Percentiles rank a stretch among this genome's conserved stretches.
These are phyloP conservation scores for Neodiprion pinetum DNA, from an alignment of 1,140 invertebrate species.

Conservation along the genomic window DNA sequence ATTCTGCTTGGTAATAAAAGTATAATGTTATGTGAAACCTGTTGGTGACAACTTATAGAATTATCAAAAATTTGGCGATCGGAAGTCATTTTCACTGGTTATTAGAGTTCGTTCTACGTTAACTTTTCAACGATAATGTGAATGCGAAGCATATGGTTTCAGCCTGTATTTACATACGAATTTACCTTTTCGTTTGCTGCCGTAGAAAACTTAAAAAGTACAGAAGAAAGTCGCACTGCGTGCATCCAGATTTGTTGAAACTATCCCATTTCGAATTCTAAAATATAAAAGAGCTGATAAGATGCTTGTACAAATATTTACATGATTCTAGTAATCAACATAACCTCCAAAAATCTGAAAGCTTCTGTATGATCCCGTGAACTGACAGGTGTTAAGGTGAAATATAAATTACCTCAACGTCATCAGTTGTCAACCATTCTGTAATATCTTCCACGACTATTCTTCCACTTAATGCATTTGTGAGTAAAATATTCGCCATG, in stretches of 20 bases:
- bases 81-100: background rate
- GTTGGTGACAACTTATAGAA: background rate
- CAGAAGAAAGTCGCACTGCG: constrained; percentile 30
- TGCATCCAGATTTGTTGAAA: constrained; percentile 16
- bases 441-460: constrained; percentile 33
- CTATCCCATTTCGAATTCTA: constrained; percentile 13
- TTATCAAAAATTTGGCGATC: constrained; percentile 14
- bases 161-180: background rate
- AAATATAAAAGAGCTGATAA: constrained; percentile 8
- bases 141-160: no score
- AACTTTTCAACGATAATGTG: background rate
- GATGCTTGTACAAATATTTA: constrained; percentile 23
- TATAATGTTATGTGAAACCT: no score
- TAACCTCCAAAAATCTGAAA: background rate
- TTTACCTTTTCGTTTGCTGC: constrained; percentile 38
- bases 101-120: no score
- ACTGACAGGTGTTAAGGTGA: background rate
- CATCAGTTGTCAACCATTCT: constrained; percentile 39
- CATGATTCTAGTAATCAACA: constrained; percentile 13
- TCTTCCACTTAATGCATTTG: constrained; percentile 30
- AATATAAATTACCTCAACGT: constrained; percentile 23
- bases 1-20: background rate
- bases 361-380: background rate
- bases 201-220: constrained; percentile 35
- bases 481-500: constrained; percentile 9